A percentile compares a stretch with the other conserved stretches of the same genome.
Conservation (phyloP, 2,888 invertebrate genomes). For the Conus canariensis region DNA sequence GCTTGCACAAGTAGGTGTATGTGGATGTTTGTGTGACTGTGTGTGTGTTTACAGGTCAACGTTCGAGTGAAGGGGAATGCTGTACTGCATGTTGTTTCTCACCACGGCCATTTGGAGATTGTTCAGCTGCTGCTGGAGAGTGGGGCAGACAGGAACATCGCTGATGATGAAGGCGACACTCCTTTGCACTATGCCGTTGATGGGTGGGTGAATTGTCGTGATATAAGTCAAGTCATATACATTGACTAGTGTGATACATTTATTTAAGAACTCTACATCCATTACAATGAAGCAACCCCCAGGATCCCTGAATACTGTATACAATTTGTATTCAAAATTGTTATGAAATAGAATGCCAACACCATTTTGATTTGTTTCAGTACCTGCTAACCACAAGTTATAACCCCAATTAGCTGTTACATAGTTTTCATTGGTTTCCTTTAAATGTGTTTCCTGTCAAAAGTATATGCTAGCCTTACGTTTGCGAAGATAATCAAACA, state of each 20-base stretch:
- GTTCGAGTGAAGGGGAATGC: conserved; percentile 56
- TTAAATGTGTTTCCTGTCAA: too few species aligned
- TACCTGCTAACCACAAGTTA: too few species aligned
- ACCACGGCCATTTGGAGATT: conserved; percentile 57
- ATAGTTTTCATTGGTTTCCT: too few species aligned
- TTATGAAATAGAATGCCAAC: too few species aligned
- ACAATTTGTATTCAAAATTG: too few species aligned
- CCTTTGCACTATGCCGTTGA: conserved; percentile 61
- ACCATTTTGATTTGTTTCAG: too few species aligned
- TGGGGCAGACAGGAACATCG: conserved; percentile 55
- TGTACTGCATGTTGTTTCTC: conserved; percentile 59
- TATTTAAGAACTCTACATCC: background rate
- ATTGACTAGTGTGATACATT: background rate
- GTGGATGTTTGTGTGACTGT: background rate
- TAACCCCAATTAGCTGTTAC: too few species aligned
- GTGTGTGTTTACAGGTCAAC: conserved; percentile 53
- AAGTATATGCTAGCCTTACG: too few species aligned
- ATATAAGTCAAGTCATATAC: background rate
- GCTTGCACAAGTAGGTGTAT: background rate
- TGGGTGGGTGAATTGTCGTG: conserved; percentile 50
- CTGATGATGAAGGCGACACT: conserved; percentile 58
- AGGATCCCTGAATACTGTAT: background rate
- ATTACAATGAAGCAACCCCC: background rate
- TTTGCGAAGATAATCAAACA: too few species aligned
- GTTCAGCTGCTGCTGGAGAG: conserved; percentile 53